Percentiles rank a stretch among this genome's conserved stretches.
phyloP scores from a whole-genome alignment of 2,113 vertebrate genomes.

The Rostratula benghalensis region DNA sequence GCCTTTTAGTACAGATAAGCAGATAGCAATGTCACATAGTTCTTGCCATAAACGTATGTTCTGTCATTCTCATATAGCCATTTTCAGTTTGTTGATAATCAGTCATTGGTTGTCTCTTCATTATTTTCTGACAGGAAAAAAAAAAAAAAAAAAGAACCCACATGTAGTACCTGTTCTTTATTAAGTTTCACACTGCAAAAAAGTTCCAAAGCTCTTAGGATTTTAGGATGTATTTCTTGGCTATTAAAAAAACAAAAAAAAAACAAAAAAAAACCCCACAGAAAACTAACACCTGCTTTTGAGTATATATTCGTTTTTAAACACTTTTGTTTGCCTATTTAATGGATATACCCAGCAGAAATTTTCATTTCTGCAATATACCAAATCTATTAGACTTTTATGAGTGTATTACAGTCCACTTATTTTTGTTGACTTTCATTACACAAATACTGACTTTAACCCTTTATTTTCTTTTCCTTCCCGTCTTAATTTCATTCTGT shows the following conservation, averaged over 20 bases:
- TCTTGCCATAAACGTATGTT: background rate
- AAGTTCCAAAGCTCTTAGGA: background rate
- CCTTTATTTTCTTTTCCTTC: background rate
- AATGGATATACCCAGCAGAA: background rate
- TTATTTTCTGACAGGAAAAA: background rate
- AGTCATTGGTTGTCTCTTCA: background rate
- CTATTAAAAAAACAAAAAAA: background rate
- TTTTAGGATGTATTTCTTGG: background rate
- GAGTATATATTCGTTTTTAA: background rate
- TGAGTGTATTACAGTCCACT: too few relatives aligned
- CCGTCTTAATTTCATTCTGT: background rate
- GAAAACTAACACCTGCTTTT: background rate
- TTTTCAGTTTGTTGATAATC: background rate
- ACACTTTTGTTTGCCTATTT: background rate
- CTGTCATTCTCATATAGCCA: background rate
- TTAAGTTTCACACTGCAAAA: background rate
- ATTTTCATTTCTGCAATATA: background rate
- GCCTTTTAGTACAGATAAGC: background rate
- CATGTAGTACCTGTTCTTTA: background rate
- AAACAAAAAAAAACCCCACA: background rate
- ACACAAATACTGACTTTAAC: background rate
- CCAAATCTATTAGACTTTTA: background rate
- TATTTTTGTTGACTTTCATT: background rate
- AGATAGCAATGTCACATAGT: background rate
- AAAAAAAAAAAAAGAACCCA: background rate